Evolutionary conservation across 2,797 vertebrate species (phyloP).

Genomic region (Austrolebias charrua): DNA sequence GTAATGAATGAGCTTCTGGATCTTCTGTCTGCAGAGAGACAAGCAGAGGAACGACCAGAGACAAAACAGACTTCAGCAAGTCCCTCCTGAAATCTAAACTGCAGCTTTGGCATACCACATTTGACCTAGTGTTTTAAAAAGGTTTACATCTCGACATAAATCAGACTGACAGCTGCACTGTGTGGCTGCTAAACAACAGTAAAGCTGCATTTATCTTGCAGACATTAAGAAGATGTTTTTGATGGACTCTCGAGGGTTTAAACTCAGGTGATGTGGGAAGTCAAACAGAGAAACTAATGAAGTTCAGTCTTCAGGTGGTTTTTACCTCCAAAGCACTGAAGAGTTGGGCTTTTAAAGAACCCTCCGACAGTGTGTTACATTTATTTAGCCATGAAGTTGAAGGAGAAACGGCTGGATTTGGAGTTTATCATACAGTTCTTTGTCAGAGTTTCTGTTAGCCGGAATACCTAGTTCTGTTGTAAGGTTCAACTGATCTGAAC

Average conservation of each 20-base stretch:
- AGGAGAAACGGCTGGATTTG: background rate
- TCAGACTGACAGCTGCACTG: slow-evolving; percentile 28
- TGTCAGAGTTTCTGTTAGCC: background rate
- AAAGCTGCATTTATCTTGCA: slow-evolving; percentile 4
- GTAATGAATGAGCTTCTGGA: background rate
- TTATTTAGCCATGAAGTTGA: background rate
- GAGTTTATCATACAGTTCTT: slow-evolving; percentile 1
- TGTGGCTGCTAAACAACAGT: slow-evolving; percentile 17
- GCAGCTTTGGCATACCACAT: slow-evolving; percentile 22
- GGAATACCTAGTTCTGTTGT: background rate
- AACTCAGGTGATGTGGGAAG: slow-evolving; percentile 1
- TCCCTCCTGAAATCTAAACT: slow-evolving; percentile 63
- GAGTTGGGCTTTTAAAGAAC: background rate
- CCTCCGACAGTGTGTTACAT: background rate
- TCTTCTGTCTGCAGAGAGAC: background rate
- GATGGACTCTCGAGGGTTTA: background rate
- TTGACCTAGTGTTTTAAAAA: slow-evolving; percentile 25
- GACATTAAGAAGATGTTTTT: background rate
- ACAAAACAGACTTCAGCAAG: slow-evolving; percentile 57
- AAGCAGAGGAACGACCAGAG: slow-evolving; percentile 25
- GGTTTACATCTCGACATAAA: slow-evolving; percentile 21
- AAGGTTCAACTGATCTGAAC: too few relatives aligned
- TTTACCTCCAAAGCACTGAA: background rate
- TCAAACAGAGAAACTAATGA: background rate
- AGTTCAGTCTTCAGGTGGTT: background rate